Evolutionary conservation across 2,888 invertebrate genomes (phyloP), one percentile per base, ranked within the genome.

Genomic region (Eupithecia subumbrata): DNA sequence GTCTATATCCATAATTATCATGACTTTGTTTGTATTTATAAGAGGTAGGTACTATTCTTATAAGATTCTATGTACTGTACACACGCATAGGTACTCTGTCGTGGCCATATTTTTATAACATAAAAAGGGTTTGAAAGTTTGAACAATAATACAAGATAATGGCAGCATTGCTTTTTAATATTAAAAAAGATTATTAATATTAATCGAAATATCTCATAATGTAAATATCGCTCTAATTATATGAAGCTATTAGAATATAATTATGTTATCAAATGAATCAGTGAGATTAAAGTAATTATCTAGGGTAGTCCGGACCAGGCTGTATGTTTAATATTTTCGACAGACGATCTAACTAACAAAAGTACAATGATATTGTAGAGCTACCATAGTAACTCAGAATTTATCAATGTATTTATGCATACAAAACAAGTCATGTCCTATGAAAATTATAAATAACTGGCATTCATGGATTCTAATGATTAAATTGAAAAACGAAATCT

Each of bases 231-330:
- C 91, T 90, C 87, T 89, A 91, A 88, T 87, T 89, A 91, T 88
- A 91, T 89, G 87, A 90, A 88, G 91, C 91, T 93, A 92, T 87
- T 91, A 86, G 81, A 81, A 87, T 83, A 83, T 91, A 92, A 91
- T 91, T 92, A 92, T 89, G 87, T 90, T 92, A 93, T 93, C 92
- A 92, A 92, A 85, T 78, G 83, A 91, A 90, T 90, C 91, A 94
- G 94, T 95, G 94, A 95, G 94, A 95, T 94, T 95, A 95, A 91
- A 90, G 86, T 92, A 91, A 86, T 82, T 83, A 90, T 88, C 81
- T 90, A 92, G 89, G 77, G 48, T 77, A 77, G 74, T 74, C 25
- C 66, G 77, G 87, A 82, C 84, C 82, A 84, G 82, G 77, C 86
- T 91, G 91, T 84, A 85, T 87, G 85, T 90, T 92, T 89, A 91